Evolutionary conservation across 1,140 invertebrate species (phyloP), one percentile per base, ranked within the genome.

Genomic region (Neodiprion lecontei): DNA sequence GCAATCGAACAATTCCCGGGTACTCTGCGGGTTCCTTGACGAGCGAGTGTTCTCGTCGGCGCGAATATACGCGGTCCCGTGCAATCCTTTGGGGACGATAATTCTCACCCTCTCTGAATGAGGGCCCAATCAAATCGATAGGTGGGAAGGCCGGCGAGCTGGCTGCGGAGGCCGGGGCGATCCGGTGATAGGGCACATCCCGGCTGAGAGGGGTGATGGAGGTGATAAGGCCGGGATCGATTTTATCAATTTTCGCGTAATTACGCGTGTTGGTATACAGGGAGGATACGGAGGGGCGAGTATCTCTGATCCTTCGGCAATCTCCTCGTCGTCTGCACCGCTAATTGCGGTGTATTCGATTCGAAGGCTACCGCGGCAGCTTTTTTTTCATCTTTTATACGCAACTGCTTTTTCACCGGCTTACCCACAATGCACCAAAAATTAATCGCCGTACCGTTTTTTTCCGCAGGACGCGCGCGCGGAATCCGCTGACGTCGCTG

Each of bases 241-340:
- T 88, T 79, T 79, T 88, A 88, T 88, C 87, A 87, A 81, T 88
- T 61, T 88, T 87, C 79, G 80, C 84, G 82, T 84, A 84, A 88
- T 88, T 88, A 86, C 85, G 84, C 84, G 84, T 87, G 86, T 88
- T 86, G 84, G 81, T 81, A 84, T 78, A 88, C 85, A 84, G 79
- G 82, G 74, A 67, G 70, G 67, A 67, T 66, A 78, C 17, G 12
- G 1, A 65, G 61, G 61, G 61, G 12, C 61, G 61, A 40, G 28
- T 5, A 40, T 40, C 28, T 40, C 28, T 40, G 28, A 40, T 40
- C 28, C 28, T 40, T 40, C 28, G 28, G 28, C 28, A 40, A 40
- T 40, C 5, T 1, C 28, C 28, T 2, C 28, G 28, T 40, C 28
- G 28, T 40, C 28, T 40, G 28, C 28, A 5, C 28, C 28, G 28